Conservation (phyloP, 2,797 vertebrate species). For the Loriculus beryllinus region DNA sequence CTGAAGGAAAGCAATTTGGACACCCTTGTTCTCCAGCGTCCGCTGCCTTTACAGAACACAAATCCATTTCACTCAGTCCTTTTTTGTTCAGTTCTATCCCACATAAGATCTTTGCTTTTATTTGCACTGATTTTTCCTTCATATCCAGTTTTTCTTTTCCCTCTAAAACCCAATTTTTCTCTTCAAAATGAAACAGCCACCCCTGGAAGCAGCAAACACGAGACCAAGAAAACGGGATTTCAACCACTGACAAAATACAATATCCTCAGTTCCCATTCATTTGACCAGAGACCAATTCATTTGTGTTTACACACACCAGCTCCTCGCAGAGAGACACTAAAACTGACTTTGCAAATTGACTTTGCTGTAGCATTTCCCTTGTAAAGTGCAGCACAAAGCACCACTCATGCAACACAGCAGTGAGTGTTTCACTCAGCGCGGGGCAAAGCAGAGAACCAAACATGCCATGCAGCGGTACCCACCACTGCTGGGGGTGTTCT, state of each 20-base stretch:
- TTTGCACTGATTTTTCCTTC: background rate
- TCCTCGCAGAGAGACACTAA: background rate
- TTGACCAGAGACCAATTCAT: constrained; percentile 50
- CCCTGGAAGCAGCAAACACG: background rate
- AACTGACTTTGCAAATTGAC: constrained; percentile 16
- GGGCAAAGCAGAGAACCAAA: background rate
- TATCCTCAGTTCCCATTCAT: constrained; percentile 24
- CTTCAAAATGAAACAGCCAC: background rate
- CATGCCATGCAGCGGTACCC: fast-evolving
- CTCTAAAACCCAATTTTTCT: background rate
- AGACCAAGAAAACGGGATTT: constrained; percentile 32
- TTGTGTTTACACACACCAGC: background rate
- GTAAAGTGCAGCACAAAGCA: background rate
- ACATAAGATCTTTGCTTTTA: background rate
- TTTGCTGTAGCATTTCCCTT: constrained; percentile 19
- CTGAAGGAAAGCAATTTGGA: background rate
- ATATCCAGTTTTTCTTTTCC: background rate
- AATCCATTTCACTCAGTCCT: background rate
- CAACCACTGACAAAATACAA: constrained; percentile 7
- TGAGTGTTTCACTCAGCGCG: background rate
- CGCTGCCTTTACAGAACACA: background rate
- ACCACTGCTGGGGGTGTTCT: background rate
- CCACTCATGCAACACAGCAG: background rate
- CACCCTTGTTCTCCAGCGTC: background rate
- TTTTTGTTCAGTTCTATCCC: background rate